phyloP scores from a whole-genome alignment of 2,113 vertebrate genomes.

The Glaucomys volans region DNA sequence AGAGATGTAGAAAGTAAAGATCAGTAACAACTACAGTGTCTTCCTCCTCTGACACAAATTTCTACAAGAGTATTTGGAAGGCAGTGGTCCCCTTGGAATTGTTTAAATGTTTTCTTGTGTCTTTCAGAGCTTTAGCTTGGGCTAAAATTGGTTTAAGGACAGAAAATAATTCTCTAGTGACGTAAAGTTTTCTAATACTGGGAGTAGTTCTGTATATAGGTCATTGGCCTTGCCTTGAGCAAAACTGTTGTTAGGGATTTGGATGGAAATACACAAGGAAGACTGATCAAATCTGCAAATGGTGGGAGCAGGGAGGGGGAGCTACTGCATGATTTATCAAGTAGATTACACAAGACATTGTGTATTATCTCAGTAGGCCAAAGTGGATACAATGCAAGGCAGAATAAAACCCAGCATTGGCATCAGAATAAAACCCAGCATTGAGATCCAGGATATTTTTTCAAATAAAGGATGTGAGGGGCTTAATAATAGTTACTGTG shows the following conservation, averaged over 20 bases:
- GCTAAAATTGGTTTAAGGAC: slow-evolving; percentile 9
- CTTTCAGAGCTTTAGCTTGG: background rate
- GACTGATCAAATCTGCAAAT: background rate
- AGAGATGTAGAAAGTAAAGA: background rate
- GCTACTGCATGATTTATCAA: background rate
- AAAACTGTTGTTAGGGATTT: background rate
- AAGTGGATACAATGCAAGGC: background rate
- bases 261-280: background rate
- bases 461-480: background rate
- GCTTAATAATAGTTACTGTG: background rate
- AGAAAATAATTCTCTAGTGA: slow-evolving; percentile 1
- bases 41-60: background rate
- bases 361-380: background rate
- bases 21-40: background rate
- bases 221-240: background rate
- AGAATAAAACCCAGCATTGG: background rate
- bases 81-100: background rate
- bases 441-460: background rate
- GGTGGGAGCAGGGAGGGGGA: background rate
- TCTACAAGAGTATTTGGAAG: slow-evolving; percentile 43
- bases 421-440: background rate
- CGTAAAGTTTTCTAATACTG: background rate
- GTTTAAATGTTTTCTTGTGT: slow-evolving; percentile 31
- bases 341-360: background rate
- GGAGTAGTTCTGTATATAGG: background rate